Conservation (phyloP, 30 jellyfish, hydroid and myxozoan species). For the Phacellophora camtschatica region DNA sequence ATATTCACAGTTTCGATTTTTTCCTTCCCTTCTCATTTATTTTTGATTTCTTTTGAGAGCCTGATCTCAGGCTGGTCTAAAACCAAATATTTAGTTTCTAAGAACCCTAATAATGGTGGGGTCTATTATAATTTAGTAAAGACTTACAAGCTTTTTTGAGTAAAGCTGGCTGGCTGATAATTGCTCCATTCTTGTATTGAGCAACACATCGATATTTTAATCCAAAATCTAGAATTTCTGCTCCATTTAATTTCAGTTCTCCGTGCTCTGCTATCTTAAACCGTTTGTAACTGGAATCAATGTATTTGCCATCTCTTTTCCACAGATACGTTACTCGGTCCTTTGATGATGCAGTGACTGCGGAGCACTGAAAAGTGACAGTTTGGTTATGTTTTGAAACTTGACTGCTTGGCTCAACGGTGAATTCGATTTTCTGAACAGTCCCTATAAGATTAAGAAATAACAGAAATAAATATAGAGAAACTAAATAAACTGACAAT, state of each 20-base stretch:
- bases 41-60: too few species aligned
- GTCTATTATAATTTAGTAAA: too few species aligned
- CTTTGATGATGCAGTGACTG: neutral
- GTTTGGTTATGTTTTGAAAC: neutral
- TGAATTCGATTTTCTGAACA: too few species aligned
- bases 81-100: too few species aligned
- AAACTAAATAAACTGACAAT: too few species aligned
- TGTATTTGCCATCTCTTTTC: constrained; percentile 10
- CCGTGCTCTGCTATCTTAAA: neutral
- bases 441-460: too few species aligned
- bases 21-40: too few species aligned
- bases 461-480: too few species aligned
- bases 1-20: too few species aligned
- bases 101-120: too few species aligned
- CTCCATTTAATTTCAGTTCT: neutral
- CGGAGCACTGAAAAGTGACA: neutral
- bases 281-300: neutral
- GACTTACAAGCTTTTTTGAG: constrained; percentile 41
- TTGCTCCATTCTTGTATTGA: constrained; percentile 39
- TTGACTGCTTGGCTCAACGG: neutral
- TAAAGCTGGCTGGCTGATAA: constrained; percentile 30
- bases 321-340: neutral
- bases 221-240: neutral
- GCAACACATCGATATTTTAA: constrained; percentile 30
- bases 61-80: too few species aligned